Evolutionary conservation across 53 echinoderm and acorn worm species (phyloP), one percentile per base, ranked within the genome.

Genomic region (Patiria pectinifera): DNA sequence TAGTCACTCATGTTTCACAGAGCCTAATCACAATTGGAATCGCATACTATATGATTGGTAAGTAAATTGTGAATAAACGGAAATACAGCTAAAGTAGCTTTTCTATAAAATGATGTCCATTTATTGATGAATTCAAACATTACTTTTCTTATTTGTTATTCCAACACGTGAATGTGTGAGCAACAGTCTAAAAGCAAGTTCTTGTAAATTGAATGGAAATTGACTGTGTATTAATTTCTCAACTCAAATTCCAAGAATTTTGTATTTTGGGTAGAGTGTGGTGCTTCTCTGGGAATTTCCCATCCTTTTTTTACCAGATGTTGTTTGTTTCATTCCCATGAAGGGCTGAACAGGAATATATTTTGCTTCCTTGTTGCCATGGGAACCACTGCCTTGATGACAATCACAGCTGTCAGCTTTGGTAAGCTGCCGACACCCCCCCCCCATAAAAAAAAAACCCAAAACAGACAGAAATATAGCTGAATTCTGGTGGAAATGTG

Each of bases 1-100:
- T 96, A 7, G 93, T 94, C 84, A 91, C 89, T 25, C 93, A 91
- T 35, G 71, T 93, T 25, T 80, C 94, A 62, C 93, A 93, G 58
- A 94, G 94, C 0, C 79, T 89, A 0, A 66, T 96, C 26, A 80
- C 87, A 47, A 85, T 93, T 72, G 93, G 94, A 8, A 85, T 96
- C 22, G 82, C 93, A 2, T 96, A 96, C 86, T 96, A 94, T 91
- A 43, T 93, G 85, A 88, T 96, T 84, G 96, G 96, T 96, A 75
- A 93, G 96, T 19, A 53, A 62, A 66, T 66, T 66, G 14, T 66
- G 1, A 16, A 66, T 66, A 53, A 53, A 53, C 11, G 6, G 15
- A 66, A 66, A 66, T 66, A 66, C 66, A 66, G 66, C 3, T 18
- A 0, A 66, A 66, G 10, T 66, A 16, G 15, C 2, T 66, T 11